Percentiles rank a stretch among this genome's conserved stretches.
These are phyloP conservation scores for Heliangelus exortis DNA, from an alignment of 2,797 vertebrate genomes.

Conservation along the genomic window DNA sequence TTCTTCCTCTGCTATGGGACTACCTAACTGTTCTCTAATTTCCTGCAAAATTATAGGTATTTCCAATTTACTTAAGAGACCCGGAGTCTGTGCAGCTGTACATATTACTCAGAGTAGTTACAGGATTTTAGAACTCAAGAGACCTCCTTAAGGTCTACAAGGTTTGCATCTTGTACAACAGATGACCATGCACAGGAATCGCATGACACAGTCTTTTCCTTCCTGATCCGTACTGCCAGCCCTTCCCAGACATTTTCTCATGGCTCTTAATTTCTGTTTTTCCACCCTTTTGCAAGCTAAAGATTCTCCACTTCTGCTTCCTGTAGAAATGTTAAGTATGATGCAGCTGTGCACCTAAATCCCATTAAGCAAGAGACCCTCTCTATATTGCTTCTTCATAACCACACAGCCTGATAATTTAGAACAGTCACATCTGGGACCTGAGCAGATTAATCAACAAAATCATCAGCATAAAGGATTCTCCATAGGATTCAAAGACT, in stretches of 20 bases:
- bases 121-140: conserved; percentile 5
- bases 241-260: background rate
- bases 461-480: background rate
- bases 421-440: background rate
- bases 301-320: background rate
- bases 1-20: conserved; percentile 39
- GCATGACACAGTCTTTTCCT: background rate
- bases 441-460: background rate
- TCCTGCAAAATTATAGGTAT: conserved; percentile 61
- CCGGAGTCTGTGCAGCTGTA: conserved; percentile 14
- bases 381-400: background rate
- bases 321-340: background rate
- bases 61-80: conserved; percentile 47
- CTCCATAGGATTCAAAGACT: background rate
- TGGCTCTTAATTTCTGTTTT: background rate
- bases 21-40: conserved; percentile 42
- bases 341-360: background rate
- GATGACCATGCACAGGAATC: background rate
- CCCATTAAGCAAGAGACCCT: background rate
- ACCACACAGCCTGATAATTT: background rate
- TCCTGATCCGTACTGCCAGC: background rate
- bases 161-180: background rate
- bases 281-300: background rate
- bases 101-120: conserved; percentile 36
- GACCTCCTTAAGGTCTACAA: background rate